phyloP scores from a whole-genome alignment of 2,113 vertebrate species.

The Salvator merianae region DNA sequence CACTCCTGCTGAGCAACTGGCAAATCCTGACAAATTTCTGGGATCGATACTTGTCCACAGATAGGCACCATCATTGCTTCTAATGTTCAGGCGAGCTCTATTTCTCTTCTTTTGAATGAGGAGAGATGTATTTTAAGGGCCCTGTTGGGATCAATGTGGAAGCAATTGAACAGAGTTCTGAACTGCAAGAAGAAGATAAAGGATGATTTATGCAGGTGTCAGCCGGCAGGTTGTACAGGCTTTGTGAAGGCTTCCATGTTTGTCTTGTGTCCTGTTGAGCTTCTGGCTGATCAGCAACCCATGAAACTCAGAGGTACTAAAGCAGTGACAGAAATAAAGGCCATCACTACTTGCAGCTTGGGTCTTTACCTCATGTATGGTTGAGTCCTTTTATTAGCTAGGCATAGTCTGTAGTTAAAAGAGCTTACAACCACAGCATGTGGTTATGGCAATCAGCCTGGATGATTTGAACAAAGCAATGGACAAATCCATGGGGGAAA shows the following conservation, averaged over 20 bases:
- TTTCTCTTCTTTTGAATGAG: conserved; percentile 12
- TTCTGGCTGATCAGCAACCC: not conserved
- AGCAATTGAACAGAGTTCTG: not conserved
- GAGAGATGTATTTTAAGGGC: not conserved
- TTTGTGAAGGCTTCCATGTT: not conserved
- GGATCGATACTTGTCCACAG: not conserved
- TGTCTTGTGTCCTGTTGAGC: not conserved
- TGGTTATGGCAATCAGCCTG: too few relatives aligned
- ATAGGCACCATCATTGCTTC: not conserved
- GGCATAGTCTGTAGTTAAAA: not conserved
- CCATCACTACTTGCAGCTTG: not conserved
- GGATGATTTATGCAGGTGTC: not conserved
- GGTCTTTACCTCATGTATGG: not conserved
- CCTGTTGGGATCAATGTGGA: not conserved
- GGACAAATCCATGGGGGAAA: too few relatives aligned
- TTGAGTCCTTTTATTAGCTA: too few relatives aligned
- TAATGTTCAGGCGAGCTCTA: not conserved
- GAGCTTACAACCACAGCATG: too few relatives aligned
- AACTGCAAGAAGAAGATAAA: not conserved
- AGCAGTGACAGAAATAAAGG: not conserved
- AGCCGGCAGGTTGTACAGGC: not conserved
- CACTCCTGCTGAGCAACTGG: not conserved
- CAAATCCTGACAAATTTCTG: not conserved
- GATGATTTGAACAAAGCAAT: too few relatives aligned
- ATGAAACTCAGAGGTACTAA: not conserved